These are phyloP conservation scores for Styela clava DNA, from an alignment of 23 tunicate genomes.

Conservation along the genomic window DNA sequence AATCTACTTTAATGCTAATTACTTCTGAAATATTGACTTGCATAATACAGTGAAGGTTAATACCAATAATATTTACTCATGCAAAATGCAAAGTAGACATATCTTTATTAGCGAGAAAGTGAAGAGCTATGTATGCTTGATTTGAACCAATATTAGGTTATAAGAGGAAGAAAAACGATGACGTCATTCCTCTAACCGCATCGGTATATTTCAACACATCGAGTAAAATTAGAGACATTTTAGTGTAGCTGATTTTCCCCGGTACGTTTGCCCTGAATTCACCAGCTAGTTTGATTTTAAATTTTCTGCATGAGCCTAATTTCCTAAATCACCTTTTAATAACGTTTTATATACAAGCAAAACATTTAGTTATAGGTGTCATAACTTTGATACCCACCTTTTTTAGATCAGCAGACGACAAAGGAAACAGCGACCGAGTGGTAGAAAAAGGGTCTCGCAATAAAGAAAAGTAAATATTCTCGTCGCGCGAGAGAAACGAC, in stretches of 20 bases:
- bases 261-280: too few relatives aligned
- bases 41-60: background rate
- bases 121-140: too few relatives aligned
- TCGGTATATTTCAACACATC: too few relatives aligned
- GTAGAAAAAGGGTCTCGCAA: background rate
- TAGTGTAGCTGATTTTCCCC: too few relatives aligned
- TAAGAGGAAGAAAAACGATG: too few relatives aligned
- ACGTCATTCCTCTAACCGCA: too few relatives aligned
- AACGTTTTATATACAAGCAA: background rate
- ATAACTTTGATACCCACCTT: background rate
- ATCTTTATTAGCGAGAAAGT: background rate
- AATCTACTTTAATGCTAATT: background rate
- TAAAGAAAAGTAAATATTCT: background rate
- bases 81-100: background rate
- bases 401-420: background rate
- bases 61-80: background rate
- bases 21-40: background rate
- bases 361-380: background rate
- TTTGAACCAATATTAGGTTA: too few relatives aligned
- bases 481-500: background rate
- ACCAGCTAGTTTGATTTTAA: too few relatives aligned
- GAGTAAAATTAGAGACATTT: too few relatives aligned
- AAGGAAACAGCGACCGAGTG: background rate
- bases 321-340: too few relatives aligned
- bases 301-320: too few relatives aligned